Evolutionary conservation across 2,888 invertebrate genomes (phyloP).

Genomic region (Tetheella fluctuosa): DNA sequence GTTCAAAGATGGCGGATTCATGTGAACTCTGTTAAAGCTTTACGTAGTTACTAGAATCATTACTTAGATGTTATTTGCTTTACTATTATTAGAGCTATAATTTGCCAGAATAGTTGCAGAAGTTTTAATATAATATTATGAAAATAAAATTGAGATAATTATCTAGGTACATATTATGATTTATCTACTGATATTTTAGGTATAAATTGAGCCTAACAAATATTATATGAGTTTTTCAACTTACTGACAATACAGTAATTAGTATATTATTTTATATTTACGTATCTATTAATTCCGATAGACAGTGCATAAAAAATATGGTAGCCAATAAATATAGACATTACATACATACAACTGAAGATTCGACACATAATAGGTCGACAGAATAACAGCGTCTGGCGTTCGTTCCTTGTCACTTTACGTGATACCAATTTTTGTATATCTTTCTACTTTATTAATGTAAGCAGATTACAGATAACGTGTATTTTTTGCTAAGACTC

Average conservation of each 20-base stretch:
- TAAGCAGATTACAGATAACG: no score
- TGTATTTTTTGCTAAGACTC: no score
- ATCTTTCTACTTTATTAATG: not conserved
- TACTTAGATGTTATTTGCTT: not conserved
- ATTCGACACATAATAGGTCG: constrained; percentile 4
- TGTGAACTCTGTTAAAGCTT: constrained; percentile 21
- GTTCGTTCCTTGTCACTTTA: not conserved
- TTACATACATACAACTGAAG: not conserved
- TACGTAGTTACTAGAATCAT: constrained; percentile 6
- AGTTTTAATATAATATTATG: not conserved
- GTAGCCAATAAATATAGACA: no score
- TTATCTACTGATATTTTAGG: no score
- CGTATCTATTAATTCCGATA: no score
- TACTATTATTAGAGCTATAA: not conserved
- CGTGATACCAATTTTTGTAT: not conserved
- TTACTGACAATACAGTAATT: no score
- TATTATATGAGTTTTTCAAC: no score
- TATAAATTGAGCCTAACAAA: no score
- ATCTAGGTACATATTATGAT: no score
- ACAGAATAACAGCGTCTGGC: not conserved
- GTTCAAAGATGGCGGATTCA: constrained; percentile 43
- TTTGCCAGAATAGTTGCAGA: not conserved
- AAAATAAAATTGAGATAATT: no score
- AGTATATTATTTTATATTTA: no score
- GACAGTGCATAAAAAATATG: no score